Conservation (phyloP, 2,113 vertebrate genomes). For the Sceloporus undulatus region DNA sequence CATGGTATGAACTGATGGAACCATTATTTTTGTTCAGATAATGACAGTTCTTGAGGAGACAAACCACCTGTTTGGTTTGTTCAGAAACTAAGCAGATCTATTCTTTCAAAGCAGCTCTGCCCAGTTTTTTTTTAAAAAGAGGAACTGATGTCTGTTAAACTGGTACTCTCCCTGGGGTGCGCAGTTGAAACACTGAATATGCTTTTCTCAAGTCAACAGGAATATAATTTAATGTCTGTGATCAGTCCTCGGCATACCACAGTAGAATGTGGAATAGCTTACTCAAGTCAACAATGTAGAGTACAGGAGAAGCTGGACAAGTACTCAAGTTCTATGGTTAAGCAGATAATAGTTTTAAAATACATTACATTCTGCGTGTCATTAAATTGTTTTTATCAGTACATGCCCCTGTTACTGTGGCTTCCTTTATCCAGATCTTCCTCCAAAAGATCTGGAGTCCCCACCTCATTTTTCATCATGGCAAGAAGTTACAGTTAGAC, state of each 20-base stretch:
- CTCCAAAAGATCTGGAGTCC: background rate
- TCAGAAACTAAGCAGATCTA: background rate
- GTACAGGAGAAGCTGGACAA: background rate
- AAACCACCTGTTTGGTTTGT: background rate
- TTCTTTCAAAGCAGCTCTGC: background rate
- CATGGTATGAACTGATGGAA: background rate
- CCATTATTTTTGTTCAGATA: background rate
- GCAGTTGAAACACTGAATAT: background rate
- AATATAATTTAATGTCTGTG: background rate
- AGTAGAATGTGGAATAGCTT: background rate
- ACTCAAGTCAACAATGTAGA: background rate
- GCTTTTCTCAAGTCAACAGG: background rate
- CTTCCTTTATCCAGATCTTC: background rate
- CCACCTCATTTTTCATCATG: background rate
- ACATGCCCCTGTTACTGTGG: background rate
- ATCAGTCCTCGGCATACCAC: background rate
- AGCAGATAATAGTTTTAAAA: background rate
- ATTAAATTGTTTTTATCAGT: conserved; percentile 16
- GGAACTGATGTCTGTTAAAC: background rate
- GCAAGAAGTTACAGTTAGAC: background rate
- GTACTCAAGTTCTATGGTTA: background rate
- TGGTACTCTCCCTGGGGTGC: background rate
- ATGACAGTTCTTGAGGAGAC: background rate
- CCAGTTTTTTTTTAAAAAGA: background rate
- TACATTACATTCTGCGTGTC: background rate